Evolutionary conservation across 2,113 vertebrate genomes (phyloP).

Genomic region (Larimichthys polyactis): DNA sequence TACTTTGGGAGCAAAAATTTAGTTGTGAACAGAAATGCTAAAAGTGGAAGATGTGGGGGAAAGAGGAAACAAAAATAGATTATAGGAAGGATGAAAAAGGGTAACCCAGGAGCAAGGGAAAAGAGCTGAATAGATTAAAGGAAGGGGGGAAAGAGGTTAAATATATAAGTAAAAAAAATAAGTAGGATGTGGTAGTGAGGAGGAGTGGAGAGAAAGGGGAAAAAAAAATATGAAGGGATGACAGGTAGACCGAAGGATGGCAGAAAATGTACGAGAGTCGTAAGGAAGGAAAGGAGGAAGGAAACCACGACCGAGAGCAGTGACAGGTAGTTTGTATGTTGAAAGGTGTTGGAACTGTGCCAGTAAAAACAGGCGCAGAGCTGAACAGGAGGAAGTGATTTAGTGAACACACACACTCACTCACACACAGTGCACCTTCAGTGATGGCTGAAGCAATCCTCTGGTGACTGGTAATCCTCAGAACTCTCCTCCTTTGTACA

Average conservation of each 20-base stretch:
- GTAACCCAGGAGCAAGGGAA: not conserved
- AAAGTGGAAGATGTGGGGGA: not conserved
- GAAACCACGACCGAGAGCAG: not conserved
- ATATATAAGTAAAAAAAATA: too few relatives aligned
- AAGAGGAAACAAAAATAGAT: not conserved
- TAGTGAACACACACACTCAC: conserved; percentile 16
- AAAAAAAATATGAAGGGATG: not conserved
- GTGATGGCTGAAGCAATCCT: conserved; percentile 31
- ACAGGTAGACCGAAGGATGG: not conserved
- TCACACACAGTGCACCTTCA: not conserved
- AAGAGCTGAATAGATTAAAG: not conserved
- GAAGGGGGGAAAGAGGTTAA: not conserved
- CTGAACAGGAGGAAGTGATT: conserved; percentile 48
- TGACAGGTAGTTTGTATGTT: conserved; percentile 40
- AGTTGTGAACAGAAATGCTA: not conserved
- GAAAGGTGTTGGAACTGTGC: conserved; percentile 45
- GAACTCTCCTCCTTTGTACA: conserved; percentile 37
- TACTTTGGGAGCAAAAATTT: not conserved
- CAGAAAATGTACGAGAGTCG: not conserved
- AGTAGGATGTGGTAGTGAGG: not conserved
- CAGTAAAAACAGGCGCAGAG: conserved; percentile 44
- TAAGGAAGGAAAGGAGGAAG: not conserved
- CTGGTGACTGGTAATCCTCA: conserved; percentile 42
- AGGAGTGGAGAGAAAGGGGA: not conserved
- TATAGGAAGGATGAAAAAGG: not conserved